These are phyloP conservation scores for Trichechus manatus DNA, from an alignment of 2,113 vertebrate genomes.

Conservation along the genomic window DNA sequence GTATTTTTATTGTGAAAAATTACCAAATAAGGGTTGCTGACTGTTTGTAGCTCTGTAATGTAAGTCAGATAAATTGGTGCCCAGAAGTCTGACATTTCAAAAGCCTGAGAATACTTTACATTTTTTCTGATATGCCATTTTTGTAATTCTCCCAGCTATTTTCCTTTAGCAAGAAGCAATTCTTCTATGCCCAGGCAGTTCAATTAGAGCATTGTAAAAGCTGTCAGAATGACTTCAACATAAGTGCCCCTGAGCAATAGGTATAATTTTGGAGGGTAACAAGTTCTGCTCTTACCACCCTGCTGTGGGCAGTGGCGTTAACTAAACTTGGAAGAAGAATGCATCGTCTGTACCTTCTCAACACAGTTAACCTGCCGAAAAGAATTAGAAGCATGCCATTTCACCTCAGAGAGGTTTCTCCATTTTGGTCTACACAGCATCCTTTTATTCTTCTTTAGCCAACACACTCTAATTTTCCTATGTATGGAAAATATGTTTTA, in stretches of 20 bases:
- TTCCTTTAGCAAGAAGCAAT: constrained; percentile 86
- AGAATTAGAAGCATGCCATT: neutral
- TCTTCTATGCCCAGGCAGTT: constrained; percentile 86
- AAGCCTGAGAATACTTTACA: constrained; percentile 83
- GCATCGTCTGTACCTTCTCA: constrained; percentile 85
- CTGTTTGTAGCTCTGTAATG: constrained; percentile 86
- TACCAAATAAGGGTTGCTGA: constrained; percentile 87
- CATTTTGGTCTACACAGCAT: neutral
- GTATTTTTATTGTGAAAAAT: constrained; percentile 90
- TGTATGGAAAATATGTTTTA: no score
- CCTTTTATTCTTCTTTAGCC: neutral
- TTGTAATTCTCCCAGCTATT: constrained; percentile 85
- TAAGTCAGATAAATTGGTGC: constrained; percentile 90
- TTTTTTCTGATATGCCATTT: constrained; percentile 86
- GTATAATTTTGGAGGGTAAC: constrained; percentile 88
- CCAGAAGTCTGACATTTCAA: constrained; percentile 88
- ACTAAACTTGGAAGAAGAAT: constrained; percentile 85
- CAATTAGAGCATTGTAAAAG: constrained; percentile 88
- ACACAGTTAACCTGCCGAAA: neutral
- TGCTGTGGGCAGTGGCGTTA: constrained; percentile 86
- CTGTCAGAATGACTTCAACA: constrained; percentile 87
- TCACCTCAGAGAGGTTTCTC: neutral
- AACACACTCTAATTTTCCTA: neutral
- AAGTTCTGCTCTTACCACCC: constrained; percentile 83
- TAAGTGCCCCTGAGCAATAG: constrained; percentile 87